Evolutionary conservation across 2,113 vertebrate genomes (phyloP).

Genomic region (Bubalus kerabau): DNA sequence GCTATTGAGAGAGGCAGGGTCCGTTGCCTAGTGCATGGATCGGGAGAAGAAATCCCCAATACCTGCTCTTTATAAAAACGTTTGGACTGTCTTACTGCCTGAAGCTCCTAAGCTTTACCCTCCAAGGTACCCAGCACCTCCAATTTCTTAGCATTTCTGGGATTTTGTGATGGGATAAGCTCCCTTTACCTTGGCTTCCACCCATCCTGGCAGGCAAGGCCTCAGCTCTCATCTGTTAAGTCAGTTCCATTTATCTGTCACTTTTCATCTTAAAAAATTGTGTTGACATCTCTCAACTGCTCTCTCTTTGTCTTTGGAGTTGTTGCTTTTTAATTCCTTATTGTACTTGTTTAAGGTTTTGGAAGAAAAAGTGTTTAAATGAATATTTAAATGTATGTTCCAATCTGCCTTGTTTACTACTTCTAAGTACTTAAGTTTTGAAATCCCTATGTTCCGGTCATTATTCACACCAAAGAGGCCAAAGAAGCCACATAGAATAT

Average conservation of each 20-base stretch:
- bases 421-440: neutral
- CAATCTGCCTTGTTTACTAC: neutral
- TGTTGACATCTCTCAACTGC: neutral
- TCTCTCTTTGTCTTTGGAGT: neutral
- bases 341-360: neutral
- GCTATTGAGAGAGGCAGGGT: neutral
- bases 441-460: neutral
- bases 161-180: neutral
- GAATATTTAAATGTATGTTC: neutral
- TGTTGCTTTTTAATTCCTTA: neutral
- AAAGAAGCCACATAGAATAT: neutral
- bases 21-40: rapidly evolving
- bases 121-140: neutral
- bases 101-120: neutral
- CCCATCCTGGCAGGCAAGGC: neutral
- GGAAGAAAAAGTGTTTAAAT: neutral
- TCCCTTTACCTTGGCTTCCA: no score
- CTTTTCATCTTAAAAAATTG: neutral
- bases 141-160: neutral
- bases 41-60: neutral
- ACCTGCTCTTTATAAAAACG: neutral
- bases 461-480: neutral
- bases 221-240: neutral
- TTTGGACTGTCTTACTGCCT: neutral
- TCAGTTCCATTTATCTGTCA: neutral